Evolutionary conservation across 2,113 vertebrate genomes (phyloP).

Genomic region (Cyprinus carpio): DNA sequence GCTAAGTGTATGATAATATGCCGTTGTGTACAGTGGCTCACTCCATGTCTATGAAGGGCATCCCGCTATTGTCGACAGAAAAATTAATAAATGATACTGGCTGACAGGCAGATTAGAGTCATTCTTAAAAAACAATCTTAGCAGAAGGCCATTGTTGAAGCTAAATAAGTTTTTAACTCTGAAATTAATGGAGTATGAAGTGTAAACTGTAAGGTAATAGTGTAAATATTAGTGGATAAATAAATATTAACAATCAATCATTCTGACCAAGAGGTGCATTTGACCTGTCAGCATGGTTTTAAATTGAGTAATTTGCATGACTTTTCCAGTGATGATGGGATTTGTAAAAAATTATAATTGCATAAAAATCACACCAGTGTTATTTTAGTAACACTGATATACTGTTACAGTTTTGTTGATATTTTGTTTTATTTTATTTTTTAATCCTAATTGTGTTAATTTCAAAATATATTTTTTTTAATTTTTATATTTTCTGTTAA

Average conservation of each 20-base stretch:
- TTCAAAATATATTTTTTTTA: no score
- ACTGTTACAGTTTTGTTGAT: no score
- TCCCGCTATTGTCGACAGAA: not conserved
- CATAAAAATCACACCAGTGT: no score
- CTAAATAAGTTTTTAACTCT: not conserved
- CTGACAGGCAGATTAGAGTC: constrained; percentile 29
- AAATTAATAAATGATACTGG: not conserved
- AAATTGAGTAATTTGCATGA: not conserved
- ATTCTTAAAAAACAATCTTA: constrained; percentile 10
- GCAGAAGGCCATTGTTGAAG: not conserved
- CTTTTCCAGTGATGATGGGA: not conserved
- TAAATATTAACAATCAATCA: constrained; percentile 2
- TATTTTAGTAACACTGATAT: no score
- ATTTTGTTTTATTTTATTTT: no score
- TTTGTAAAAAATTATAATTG: no score
- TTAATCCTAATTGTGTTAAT: no score
- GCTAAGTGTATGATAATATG: not conserved
- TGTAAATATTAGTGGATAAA: constrained; percentile 5
- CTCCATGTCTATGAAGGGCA: not conserved
- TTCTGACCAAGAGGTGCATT: not conserved
- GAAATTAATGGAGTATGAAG: not conserved
- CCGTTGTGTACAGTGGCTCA: constrained; percentile 17
- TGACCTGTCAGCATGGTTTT: not conserved
- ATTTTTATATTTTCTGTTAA: no score
- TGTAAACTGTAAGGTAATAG: not conserved